These are phyloP conservation scores for Tipula unca DNA, from an alignment of 2,888 invertebrate genomes.

Conservation along the genomic window DNA sequence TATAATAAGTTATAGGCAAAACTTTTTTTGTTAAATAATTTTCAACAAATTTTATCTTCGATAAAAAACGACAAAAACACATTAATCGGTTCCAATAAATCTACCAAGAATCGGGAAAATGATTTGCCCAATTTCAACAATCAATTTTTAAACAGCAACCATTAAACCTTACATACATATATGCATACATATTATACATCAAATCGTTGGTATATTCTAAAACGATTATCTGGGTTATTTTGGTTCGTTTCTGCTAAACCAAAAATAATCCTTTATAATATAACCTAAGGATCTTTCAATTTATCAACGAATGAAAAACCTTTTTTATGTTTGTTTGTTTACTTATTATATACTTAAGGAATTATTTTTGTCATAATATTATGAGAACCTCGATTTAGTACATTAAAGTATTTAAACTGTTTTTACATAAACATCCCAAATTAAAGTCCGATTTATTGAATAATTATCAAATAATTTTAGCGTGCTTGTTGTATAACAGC, in stretches of 20 bases:
- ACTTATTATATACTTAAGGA: no score
- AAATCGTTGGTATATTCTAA: background rate
- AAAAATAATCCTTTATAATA: background rate
- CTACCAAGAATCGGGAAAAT: background rate
- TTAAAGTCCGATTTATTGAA: no score
- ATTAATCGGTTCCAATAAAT: background rate
- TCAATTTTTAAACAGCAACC: background rate
- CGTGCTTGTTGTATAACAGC: no score
- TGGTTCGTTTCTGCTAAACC: background rate
- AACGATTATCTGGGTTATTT: background rate
- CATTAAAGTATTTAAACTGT: no score
- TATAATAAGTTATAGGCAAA: no score
- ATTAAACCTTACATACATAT: background rate
- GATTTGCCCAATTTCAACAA: background rate
- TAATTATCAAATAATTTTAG: no score
- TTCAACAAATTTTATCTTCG: no score
- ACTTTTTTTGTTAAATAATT: no score
- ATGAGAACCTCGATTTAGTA: no score
- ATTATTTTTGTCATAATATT: background rate
- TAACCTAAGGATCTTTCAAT: background rate
- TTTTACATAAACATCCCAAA: no score
- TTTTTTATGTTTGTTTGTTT: background rate
- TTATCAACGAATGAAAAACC: background rate
- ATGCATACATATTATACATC: no score
- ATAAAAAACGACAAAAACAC: background rate